Conservation (phyloP, 2,113 vertebrate genomes). For the Cyprinodon tularosa region DNA sequence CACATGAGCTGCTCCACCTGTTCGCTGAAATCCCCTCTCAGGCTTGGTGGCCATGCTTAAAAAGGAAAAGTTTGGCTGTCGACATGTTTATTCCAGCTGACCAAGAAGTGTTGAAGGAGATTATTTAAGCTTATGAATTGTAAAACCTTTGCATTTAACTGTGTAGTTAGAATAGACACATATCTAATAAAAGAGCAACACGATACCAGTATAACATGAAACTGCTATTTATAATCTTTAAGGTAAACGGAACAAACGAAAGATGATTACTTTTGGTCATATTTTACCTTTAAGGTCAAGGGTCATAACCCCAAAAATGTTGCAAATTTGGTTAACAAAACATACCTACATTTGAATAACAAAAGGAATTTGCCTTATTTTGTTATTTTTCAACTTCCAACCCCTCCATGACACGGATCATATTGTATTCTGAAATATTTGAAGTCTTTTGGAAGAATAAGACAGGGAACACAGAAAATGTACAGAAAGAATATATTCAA, state of each 20-base stretch:
- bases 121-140: neutral
- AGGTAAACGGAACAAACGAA: neutral
- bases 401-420: too few species aligned
- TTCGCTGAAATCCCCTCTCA: constrained; percentile 11
- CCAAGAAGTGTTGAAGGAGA: constrained; percentile 31
- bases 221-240: neutral
- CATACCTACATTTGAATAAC: too few species aligned
- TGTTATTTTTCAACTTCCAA: too few species aligned
- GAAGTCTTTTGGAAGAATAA: too few species aligned
- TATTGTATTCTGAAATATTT: too few species aligned
- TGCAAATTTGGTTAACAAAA: too few species aligned
- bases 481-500: too few species aligned
- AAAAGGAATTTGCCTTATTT: too few species aligned
- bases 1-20: constrained; percentile 71
- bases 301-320: too few species aligned
- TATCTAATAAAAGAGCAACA: too few species aligned
- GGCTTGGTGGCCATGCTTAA: constrained; percentile 51
- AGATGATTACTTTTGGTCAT: neutral
- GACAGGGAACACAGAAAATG: too few species aligned
- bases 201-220: neutral
- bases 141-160: neutral
- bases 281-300: too few species aligned
- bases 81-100: constrained; percentile 49
- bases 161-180: neutral
- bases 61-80: constrained; percentile 19